A percentile compares a stretch with the other conserved stretches of the same genome.
Conservation (phyloP, 2,888 invertebrate species). For the Allophyes oxyacanthae region DNA sequence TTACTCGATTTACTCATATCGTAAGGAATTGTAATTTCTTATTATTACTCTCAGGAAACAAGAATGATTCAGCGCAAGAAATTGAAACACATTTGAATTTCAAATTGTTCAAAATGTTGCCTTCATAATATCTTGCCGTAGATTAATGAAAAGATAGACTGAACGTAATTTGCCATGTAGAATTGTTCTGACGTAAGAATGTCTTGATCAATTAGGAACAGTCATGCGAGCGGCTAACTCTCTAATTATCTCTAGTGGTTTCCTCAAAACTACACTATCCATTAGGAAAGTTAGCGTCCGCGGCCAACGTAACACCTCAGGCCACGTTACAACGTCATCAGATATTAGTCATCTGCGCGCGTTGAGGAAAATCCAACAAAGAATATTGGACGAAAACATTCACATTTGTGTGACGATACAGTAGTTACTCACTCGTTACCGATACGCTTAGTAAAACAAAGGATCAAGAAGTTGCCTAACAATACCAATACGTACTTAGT, state of each 20-base stretch:
- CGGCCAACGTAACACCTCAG: constrained; percentile 59
- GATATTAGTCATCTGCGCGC: constrained; percentile 76
- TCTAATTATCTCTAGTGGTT: constrained; percentile 82
- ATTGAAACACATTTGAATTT: constrained; percentile 61
- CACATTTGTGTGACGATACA: constrained; percentile 50
- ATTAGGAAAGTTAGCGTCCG: constrained; percentile 79
- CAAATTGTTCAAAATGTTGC: constrained; percentile 55
- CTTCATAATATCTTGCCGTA: constrained; percentile 37
- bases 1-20: constrained; percentile 69
- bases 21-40: constrained; percentile 62
- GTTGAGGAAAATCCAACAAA: constrained; percentile 74
- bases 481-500: background rate
- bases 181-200: constrained; percentile 65
- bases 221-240: constrained; percentile 75
- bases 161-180: constrained; percentile 43
- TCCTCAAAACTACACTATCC: constrained; percentile 79
- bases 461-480: constrained; percentile 16
- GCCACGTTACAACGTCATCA: constrained; percentile 71
- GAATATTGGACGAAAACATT: constrained; percentile 57
- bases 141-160: constrained; percentile 47
- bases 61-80: constrained; percentile 56
- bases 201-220: constrained; percentile 79
- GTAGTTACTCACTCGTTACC: constrained; percentile 49
- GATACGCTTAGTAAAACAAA: constrained; percentile 26
- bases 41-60: constrained; percentile 60